These are phyloP conservation scores for Pemphigus obesinymphae DNA, from an alignment of 1,140 invertebrate species.

Conservation along the genomic window DNA sequence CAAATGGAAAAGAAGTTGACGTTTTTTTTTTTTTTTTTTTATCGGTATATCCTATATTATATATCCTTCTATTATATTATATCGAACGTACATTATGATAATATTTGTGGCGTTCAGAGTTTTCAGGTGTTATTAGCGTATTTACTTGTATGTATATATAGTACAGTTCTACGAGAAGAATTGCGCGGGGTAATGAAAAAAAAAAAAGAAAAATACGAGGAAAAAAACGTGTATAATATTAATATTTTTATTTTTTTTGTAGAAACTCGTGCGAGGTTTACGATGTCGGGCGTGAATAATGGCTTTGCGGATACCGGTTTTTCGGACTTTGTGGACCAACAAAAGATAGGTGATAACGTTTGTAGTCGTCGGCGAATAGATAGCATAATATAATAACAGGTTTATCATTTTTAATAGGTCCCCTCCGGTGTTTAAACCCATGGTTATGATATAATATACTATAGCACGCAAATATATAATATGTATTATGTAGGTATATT, in stretches of 20 bases:
- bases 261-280: constrained; percentile 29
- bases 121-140: too few species aligned
- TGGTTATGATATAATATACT: constrained; percentile 10
- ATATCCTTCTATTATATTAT: too few species aligned
- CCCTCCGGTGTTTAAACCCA: constrained; percentile 13
- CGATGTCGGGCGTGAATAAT: constrained; percentile 25
- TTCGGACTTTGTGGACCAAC: constrained; percentile 32
- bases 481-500: not conserved
- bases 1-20: too few species aligned
- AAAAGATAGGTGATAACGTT: constrained; percentile 35
- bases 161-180: too few species aligned
- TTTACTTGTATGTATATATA: too few species aligned
- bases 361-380: constrained; percentile 1
- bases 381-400: constrained; percentile 31
- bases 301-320: constrained; percentile 7
- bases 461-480: not conserved
- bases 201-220: not conserved
- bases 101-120: too few species aligned
- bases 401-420: constrained; percentile 39
- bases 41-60: too few species aligned
- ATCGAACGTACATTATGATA: too few species aligned
- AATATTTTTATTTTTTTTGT: not conserved
- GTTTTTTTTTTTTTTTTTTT: too few species aligned
- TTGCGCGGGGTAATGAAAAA: too few species aligned
- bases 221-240: not conserved